These are phyloP conservation scores for Semaprochilodus insignis DNA, from an alignment of 2,797 vertebrate species.

Conservation along the genomic window DNA sequence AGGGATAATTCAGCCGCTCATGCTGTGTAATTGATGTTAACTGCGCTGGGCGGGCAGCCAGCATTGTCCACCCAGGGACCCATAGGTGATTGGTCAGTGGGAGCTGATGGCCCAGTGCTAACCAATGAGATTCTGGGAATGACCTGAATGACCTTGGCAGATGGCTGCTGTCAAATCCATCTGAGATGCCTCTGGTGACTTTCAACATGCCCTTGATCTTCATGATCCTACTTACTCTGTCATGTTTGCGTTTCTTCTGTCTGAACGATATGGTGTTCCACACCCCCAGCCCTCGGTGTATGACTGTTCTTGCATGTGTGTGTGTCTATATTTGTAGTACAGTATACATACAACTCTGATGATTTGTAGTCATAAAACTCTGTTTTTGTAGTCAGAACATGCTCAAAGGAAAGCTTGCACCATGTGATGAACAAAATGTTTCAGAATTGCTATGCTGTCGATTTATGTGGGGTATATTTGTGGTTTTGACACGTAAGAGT, in stretches of 20 bases:
- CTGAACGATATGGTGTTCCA: neutral
- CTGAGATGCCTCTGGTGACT: neutral
- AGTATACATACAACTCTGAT: neutral
- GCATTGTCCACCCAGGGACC: slow-evolving; percentile 32
- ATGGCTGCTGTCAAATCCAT: slow-evolving; percentile 8
- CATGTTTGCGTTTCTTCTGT: neutral
- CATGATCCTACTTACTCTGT: neutral
- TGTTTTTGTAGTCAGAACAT: neutral
- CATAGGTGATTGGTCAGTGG: slow-evolving; percentile 38
- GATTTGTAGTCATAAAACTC: neutral
- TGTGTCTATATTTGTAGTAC: neutral
- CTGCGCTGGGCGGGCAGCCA: slow-evolving; percentile 43
- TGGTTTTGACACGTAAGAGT: too few species aligned
- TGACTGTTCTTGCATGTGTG: too few species aligned
- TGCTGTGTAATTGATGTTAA: slow-evolving; percentile 53
- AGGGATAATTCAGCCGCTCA: slow-evolving; percentile 20
- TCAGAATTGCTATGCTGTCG: too few species aligned
- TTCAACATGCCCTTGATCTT: slow-evolving; percentile 22
- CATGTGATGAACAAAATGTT: too few species aligned
- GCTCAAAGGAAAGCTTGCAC: too few species aligned
- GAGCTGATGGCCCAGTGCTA: slow-evolving; percentile 32
- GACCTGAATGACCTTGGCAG: slow-evolving; percentile 39
- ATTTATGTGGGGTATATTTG: too few species aligned
- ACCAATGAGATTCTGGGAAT: slow-evolving; percentile 41
- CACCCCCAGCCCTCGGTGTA: too few species aligned